A percentile compares a stretch with the other conserved stretches of the same genome.
These are phyloP conservation scores for Selene dorsalis DNA, from an alignment of 2,797 vertebrate genomes.

Conservation along the genomic window DNA sequence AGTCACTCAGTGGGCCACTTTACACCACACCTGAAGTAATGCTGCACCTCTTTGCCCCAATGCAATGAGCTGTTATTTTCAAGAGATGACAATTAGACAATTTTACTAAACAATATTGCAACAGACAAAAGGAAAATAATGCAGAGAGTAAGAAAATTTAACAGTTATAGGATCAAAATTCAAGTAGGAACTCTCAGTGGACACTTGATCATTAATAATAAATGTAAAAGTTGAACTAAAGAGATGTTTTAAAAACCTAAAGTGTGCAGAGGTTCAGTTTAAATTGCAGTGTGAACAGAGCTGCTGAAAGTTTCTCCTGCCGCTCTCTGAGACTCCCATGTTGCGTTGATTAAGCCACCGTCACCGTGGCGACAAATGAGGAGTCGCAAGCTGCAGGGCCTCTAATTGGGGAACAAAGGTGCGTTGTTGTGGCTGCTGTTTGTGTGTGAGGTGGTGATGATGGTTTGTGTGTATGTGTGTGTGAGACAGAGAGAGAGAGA, in stretches of 20 bases:
- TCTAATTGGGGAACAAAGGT: conserved; percentile 82
- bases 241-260: too few relatives aligned
- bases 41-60: neutral
- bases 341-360: conserved; percentile 51
- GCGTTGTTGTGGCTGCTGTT: conserved; percentile 71
- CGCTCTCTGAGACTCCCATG: conserved; percentile 32
- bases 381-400: conserved; percentile 45
- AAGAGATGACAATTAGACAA: conserved; percentile 22
- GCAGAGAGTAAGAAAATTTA: too few relatives aligned
- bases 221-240: neutral
- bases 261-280: conserved; percentile 1
- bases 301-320: conserved; percentile 12
- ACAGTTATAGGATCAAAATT: too few relatives aligned
- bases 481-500: conserved; percentile 50
- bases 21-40: neutral
- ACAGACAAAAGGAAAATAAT: neutral
- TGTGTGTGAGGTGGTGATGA: conserved; percentile 32
- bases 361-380: conserved; percentile 55
- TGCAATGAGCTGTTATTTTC: neutral
- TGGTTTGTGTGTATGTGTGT: conserved; percentile 33
- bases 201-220: too few relatives aligned
- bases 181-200: too few relatives aligned
- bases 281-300: conserved; percentile 4
- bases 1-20: neutral
- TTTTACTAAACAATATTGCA: neutral